Base-by-base conservation (phyloP, 2,113 vertebrate species). In the Anarhynchus alexandrinus region DNA sequence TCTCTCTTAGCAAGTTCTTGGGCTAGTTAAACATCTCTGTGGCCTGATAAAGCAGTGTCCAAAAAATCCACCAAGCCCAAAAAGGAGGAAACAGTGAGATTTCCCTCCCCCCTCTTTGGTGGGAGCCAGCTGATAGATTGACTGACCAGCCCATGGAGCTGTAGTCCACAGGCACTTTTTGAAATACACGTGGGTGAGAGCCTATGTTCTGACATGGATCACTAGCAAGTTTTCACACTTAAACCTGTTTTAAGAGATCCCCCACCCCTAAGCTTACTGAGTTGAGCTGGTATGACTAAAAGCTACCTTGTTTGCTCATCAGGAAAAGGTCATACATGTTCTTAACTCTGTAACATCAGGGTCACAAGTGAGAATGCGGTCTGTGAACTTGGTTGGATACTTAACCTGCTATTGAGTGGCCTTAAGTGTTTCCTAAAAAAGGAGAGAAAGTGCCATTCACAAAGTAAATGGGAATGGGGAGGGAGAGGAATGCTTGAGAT, bases 51-150 rank as follows among this genome's bases (percentile, higher is more conserved):
- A 89, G 34, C 10, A 29, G 15, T 62, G 20, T 47, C 57, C 61
- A 59, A 78, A 29, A 11, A 7, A 25, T 15, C 9, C 4, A 32
- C 15, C 8, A 43, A 11, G 6, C 12, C 12, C 4, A 4, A 45
- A 52, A 42, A n/a, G 38, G 67, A 91, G 49, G 21, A 57, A 70
- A 32, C 1, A 0, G 6, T 29, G 58, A 52, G 11, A 72, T 90
- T 57, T 32, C 6, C 3, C 17, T 5, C 11, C 5, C 1, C 29
- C 2, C 2, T 9, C 21, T 38, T 38, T 36, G 21, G 10, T 71
- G 27, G 12, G 61, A 82, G 34, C 10, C 11, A 40, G 0, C 38
- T 72, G 10, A n/a, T 57, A 12, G 40, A n/a, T 6, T 76, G 66
- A 42, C 32, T 43, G 43, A 27, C 6, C 51, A 59, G 36, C 12